phyloP scores from a whole-genome alignment of 1,140 invertebrate genomes.

The Heliconius eleuchia region DNA sequence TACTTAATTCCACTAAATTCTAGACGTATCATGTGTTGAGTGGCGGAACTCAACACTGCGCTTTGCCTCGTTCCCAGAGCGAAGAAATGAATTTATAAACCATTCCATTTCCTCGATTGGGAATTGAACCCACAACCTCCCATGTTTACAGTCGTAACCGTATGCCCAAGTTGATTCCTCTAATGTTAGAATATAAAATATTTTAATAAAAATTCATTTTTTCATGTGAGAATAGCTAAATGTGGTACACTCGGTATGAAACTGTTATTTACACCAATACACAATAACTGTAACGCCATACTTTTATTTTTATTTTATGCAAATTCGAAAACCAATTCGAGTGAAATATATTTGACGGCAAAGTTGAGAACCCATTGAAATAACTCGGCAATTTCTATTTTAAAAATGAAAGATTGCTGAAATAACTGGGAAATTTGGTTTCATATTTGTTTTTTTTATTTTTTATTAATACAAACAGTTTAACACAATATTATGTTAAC shows the following conservation, averaged over 20 bases:
- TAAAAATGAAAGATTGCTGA: not conserved
- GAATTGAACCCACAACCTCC: no score
- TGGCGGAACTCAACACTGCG: no score
- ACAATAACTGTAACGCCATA: slow-evolving; percentile 30
- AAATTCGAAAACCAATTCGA: slow-evolving; percentile 38
- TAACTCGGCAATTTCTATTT: slow-evolving; percentile 7
- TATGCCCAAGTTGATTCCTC: not conserved
- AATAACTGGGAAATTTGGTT: slow-evolving; percentile 1
- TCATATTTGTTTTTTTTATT: not conserved
- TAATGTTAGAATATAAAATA: slow-evolving; percentile 12
- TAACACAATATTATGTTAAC: not conserved
- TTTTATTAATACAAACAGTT: not conserved
- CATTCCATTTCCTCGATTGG: no score
- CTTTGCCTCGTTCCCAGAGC: no score
- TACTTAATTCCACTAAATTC: no score
- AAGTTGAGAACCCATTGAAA: slow-evolving; percentile 20
- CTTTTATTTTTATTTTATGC: slow-evolving; percentile 39
- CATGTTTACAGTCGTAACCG: not conserved
- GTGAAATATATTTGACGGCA: slow-evolving; percentile 34
- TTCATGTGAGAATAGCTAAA: slow-evolving; percentile 18
- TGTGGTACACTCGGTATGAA: slow-evolving; percentile 22
- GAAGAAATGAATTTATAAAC: no score
- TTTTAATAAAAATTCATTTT: slow-evolving; percentile 1
- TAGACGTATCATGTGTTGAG: no score
- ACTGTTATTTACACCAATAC: slow-evolving; percentile 31